Conservation (phyloP, 2,797 vertebrate species). For the Mus caroli region DNA sequence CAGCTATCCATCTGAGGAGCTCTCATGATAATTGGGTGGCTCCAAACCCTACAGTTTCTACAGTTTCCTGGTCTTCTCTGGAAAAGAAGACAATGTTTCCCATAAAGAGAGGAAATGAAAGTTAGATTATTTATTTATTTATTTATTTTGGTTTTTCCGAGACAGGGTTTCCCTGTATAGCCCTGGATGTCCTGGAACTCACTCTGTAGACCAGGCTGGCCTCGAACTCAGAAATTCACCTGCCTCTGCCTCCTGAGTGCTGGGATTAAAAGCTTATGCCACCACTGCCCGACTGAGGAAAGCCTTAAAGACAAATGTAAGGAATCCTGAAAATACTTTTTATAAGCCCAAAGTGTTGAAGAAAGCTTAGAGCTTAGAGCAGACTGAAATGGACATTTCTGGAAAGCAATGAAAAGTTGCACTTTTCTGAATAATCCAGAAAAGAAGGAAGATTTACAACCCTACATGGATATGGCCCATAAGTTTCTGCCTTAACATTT, state of each 20-base stretch:
- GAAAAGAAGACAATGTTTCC: not conserved
- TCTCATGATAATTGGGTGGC: not conserved
- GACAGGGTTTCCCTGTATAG: not conserved
- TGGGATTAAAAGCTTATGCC: too few species aligned
- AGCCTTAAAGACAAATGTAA: not conserved
- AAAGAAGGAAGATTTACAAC: not conserved
- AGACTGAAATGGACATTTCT: too few species aligned
- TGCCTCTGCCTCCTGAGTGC: not conserved
- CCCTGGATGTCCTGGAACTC: not conserved
- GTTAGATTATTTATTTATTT: not conserved
- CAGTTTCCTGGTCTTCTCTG: not conserved
- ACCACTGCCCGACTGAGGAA: not conserved
- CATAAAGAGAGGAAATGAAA: not conserved
- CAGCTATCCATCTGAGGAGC: not conserved
- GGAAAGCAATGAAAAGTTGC: not conserved
- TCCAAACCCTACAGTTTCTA: conserved; percentile 30
- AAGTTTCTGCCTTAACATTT: not conserved
- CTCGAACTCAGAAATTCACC: not conserved
- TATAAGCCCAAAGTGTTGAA: not conserved
- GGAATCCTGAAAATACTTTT: not conserved
- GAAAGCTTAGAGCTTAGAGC: not conserved
- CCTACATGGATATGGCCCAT: not conserved
- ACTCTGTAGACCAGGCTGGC: not conserved
- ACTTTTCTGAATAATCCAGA: not conserved
- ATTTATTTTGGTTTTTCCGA: too few species aligned